Evolutionary conservation across 2,797 vertebrate species (phyloP).

Genomic region (Discoglossus pictus): DNA sequence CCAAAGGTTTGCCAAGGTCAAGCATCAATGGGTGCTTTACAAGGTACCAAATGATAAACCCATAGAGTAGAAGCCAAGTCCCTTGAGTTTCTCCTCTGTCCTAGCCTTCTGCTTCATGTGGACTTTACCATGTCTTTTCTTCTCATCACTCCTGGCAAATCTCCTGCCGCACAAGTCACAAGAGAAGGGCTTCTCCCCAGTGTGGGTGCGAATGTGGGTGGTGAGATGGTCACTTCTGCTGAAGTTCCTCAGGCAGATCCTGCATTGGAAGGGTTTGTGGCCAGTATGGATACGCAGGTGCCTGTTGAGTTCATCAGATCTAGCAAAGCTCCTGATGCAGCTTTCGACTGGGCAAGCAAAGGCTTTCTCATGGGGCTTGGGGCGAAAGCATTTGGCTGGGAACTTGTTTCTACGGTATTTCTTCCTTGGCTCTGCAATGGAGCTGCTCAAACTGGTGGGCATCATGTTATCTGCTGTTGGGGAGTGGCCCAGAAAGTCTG

Average conservation of each 20-base stretch:
- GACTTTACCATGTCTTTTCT: conserved; percentile 93
- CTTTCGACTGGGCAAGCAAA: conserved; percentile 95
- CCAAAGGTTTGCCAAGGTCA: too few species aligned
- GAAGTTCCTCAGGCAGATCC: conserved; percentile 95
- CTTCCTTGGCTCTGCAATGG: conserved; percentile 79
- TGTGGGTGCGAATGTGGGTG: conserved; percentile 97
- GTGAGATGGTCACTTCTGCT: conserved; percentile 98
- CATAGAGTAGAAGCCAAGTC: conserved; percentile 71
- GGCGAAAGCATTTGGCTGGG: conserved; percentile 83
- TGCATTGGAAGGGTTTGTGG: conserved; percentile 97
- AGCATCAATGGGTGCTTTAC: conserved; percentile 45
- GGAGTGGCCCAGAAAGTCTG: conserved; percentile 67
- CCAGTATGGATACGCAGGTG: conserved; percentile 97
- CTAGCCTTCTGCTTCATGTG: conserved; percentile 96
- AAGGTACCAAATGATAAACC: conserved; percentile 70
- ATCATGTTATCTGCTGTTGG: conserved; percentile 75
- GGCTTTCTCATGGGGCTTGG: conserved; percentile 90
- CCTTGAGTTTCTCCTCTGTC: conserved; percentile 90
- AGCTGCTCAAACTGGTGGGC: conserved; percentile 67
- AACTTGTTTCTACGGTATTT: conserved; percentile 80
- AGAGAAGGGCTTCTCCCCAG: conserved; percentile 96
- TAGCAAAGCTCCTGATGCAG: conserved; percentile 92
- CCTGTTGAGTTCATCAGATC: conserved; percentile 96
- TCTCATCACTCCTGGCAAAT: conserved; percentile 91
- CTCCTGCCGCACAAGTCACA: conserved; percentile 95